Percentiles rank a stretch among this genome's conserved stretches.
These are phyloP conservation scores for Cybosia mesomella DNA, from an alignment of 2,888 invertebrate species.

Conservation along the genomic window DNA sequence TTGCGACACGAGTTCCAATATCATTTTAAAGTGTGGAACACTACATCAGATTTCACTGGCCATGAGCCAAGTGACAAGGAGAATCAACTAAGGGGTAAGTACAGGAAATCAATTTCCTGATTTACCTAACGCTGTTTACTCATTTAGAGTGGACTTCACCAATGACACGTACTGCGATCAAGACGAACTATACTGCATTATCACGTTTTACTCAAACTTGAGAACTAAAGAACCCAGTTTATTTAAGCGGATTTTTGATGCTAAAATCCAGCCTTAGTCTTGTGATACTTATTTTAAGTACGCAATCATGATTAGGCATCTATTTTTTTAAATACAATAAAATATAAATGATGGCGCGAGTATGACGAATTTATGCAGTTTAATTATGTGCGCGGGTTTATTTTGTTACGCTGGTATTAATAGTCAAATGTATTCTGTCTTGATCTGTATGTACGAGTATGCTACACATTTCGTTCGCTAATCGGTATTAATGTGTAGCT, in stretches of 20 bases:
- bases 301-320: not conserved
- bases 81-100: constrained; percentile 66
- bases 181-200: not conserved
- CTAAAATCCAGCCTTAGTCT: too few relatives aligned
- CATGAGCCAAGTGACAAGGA: constrained; percentile 60
- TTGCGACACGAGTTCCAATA: constrained; percentile 73
- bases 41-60: constrained; percentile 73
- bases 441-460: not conserved
- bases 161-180: not conserved
- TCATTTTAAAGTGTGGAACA: constrained; percentile 77
- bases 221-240: too few relatives aligned
- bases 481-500: not conserved
- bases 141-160: not conserved
- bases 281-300: not conserved
- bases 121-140: constrained; percentile 13
- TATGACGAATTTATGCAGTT: not conserved
- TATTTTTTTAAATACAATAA: not conserved
- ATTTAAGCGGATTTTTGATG: too few relatives aligned
- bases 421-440: not conserved
- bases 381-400: not conserved
- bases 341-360: not conserved
- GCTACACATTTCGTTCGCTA: not conserved
- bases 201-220: too few relatives aligned
- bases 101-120: constrained; percentile 45
- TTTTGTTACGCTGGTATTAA: not conserved